Percentiles rank a stretch among this genome's conserved stretches.
Evolutionary conservation across 2,797 vertebrate species (phyloP).

Genomic region (Ctenosaura bakeri): DNA sequence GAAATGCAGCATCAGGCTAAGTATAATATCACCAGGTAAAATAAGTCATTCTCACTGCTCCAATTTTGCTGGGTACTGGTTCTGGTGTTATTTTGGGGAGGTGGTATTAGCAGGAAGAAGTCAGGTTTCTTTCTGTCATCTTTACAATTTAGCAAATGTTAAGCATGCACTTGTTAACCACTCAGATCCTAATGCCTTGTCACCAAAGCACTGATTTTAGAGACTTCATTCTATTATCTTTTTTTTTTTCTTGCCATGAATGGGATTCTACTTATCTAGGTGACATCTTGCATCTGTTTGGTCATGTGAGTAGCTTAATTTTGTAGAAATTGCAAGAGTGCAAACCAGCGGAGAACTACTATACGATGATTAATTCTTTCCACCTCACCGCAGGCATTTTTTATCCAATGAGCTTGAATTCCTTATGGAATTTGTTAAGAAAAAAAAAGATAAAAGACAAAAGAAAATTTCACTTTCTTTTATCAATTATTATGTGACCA

Average conservation of each 20-base stretch:
- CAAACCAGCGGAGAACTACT: not conserved
- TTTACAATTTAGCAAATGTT: not conserved
- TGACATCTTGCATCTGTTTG: not conserved
- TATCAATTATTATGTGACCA: constrained; percentile 5
- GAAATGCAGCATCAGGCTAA: not conserved
- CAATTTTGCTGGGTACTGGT: not conserved
- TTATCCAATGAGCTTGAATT: constrained; percentile 9
- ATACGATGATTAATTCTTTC: not conserved
- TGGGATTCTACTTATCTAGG: not conserved
- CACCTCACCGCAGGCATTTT: not conserved
- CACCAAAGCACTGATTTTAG: not conserved
- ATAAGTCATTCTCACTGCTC: not conserved
- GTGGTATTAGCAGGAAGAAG: not conserved
- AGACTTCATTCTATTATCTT: not conserved
- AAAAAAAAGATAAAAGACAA: not conserved
- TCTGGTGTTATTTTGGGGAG: not conserved
- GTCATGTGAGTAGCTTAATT: not conserved
- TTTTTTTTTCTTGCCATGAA: not conserved
- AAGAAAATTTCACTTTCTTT: not conserved
- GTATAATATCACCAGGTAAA: not conserved
- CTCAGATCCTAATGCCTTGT: not conserved
- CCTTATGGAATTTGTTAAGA: constrained; percentile 19
- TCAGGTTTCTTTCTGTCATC: not conserved
- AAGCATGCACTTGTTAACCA: not conserved
- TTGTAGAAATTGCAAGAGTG: not conserved